A percentile compares a stretch with the other conserved stretches of the same genome.
Conservation (phyloP, 2,797 vertebrate species). For the Uromys caudimaculatus region DNA sequence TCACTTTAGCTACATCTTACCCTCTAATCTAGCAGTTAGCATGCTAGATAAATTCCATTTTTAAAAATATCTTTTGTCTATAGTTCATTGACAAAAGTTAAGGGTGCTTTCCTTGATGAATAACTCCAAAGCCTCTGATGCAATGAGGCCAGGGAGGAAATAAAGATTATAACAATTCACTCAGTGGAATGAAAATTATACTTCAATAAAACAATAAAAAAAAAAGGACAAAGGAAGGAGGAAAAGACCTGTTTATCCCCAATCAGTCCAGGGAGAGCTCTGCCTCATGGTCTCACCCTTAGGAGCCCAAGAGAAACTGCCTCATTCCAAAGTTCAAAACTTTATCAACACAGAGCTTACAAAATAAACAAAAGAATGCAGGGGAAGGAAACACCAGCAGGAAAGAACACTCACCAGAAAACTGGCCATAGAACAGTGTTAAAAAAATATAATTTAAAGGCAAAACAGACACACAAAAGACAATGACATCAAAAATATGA, state of each 20-base stretch:
- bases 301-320: slow-evolving; percentile 21
- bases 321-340: slow-evolving; percentile 27
- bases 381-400: background rate
- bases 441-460: background rate
- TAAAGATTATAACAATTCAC: slow-evolving; percentile 43
- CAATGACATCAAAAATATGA: slow-evolving; percentile 5
- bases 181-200: slow-evolving; percentile 46
- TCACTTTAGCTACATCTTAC: slow-evolving; percentile 7
- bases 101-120: background rate
- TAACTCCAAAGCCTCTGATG: background rate
- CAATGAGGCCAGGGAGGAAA: background rate
- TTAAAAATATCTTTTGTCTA: background rate
- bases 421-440: background rate
- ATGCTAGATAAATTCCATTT: background rate
- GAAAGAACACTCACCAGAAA: slow-evolving; percentile 8
- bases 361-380: background rate
- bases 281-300: background rate
- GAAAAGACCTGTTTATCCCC: background rate
- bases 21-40: background rate
- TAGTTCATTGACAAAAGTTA: background rate
- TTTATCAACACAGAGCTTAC: slow-evolving; percentile 28
- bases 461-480: background rate
- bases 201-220: slow-evolving; percentile 54
- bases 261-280: slow-evolving; percentile 16
- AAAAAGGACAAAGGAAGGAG: background rate